phyloP scores from a whole-genome alignment of 2,888 invertebrate species.

The Xestia ashworthii region DNA sequence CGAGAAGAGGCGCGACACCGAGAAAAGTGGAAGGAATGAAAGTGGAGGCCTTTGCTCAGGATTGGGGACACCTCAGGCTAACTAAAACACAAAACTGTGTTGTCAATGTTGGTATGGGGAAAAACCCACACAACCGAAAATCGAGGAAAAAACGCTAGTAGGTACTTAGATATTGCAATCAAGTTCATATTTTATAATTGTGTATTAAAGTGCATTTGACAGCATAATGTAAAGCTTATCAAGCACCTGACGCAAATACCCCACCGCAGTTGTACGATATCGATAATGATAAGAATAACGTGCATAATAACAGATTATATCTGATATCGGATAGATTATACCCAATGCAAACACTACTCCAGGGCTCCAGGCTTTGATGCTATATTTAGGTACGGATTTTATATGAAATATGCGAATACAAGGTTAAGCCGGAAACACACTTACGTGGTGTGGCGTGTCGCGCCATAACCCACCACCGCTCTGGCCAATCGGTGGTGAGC shows the following conservation, averaged over 20 bases:
- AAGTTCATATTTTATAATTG: background rate
- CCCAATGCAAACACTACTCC: conserved; percentile 15
- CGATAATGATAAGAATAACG: conserved; percentile 34
- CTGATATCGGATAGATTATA: conserved; percentile 39
- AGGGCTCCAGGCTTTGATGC: conserved; percentile 2
- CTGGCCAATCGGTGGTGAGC: no score
- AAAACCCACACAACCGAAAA: background rate
- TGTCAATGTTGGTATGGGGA: background rate
- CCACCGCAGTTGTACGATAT: conserved; percentile 3
- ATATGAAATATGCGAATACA: background rate
- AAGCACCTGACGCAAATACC: conserved; percentile 25
- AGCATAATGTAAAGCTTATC: conserved; percentile 39
- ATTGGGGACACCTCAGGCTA: no score
- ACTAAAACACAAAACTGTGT: no score
- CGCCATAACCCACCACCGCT: no score
- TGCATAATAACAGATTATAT: conserved; percentile 39
- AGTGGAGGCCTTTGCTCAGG: no score
- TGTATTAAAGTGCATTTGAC: conserved; percentile 42
- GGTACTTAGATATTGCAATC: background rate
- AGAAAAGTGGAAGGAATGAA: no score
- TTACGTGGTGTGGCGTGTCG: no score
- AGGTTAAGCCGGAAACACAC: no score
- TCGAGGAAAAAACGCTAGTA: background rate
- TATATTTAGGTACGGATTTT: background rate
- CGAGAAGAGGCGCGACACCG: no score